Percentiles rank a stretch among this genome's conserved stretches.
These are phyloP conservation scores for Rhagophthalmus giganteus DNA, from an alignment of 2,888 invertebrate species.

Conservation along the genomic window DNA sequence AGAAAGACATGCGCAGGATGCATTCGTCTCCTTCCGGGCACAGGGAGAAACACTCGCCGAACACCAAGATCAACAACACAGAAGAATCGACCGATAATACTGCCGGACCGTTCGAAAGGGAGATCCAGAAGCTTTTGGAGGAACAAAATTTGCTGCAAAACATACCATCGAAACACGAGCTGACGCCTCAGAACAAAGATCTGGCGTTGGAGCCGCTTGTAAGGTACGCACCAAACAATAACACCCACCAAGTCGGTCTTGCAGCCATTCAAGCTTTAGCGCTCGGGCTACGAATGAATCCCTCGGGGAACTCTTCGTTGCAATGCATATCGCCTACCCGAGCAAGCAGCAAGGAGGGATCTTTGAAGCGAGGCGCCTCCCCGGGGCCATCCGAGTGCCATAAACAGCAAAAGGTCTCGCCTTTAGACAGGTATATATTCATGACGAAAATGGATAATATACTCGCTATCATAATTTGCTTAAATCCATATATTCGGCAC, in stretches of 20 bases:
- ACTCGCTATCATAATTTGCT: constrained; percentile 6
- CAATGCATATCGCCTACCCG: constrained; percentile 53
- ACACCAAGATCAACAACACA: constrained; percentile 60
- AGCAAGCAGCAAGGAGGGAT: constrained; percentile 59
- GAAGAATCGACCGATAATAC: constrained; percentile 57
- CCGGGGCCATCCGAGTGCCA: constrained; percentile 52
- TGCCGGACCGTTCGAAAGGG: constrained; percentile 74
- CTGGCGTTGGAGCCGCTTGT: constrained; percentile 57
- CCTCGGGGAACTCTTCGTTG: constrained; percentile 51
- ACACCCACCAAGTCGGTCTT: constrained; percentile 73
- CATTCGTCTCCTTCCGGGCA: constrained; percentile 61
- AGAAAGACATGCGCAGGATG: constrained; percentile 61
- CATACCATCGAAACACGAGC: constrained; percentile 63
- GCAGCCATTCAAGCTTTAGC: constrained; percentile 79
- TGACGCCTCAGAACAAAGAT: constrained; percentile 65
- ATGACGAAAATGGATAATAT: constrained; percentile 5
- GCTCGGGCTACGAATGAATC: constrained; percentile 53
- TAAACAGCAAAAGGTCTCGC: constrained; percentile 55
- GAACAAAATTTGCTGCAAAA: constrained; percentile 69
- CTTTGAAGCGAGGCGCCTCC: constrained; percentile 54
- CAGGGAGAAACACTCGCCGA: constrained; percentile 52
- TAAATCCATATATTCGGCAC: constrained; percentile 9
- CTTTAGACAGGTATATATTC: constrained; percentile 53
- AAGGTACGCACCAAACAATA: constrained; percentile 57
- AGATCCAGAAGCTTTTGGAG: constrained; percentile 76